Evolutionary conservation across 2,888 invertebrate genomes (phyloP), one percentile per base, ranked within the genome.

Genomic region (Drosophila differens): DNA sequence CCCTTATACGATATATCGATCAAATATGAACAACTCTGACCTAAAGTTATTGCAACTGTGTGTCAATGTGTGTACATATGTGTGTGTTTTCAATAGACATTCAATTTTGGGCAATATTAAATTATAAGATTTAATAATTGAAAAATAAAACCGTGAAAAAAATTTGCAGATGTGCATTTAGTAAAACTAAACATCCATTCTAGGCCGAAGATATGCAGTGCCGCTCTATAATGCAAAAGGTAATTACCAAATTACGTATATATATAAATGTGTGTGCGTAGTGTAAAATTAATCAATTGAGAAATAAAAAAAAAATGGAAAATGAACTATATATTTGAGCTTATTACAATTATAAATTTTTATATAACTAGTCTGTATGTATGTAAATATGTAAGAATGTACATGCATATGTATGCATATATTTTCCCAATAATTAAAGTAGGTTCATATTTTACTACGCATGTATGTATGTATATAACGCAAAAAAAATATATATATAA

Each of bases 61-160:
- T 41, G 19, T 58, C 22, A 70, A 41, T 65, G 53, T 61, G 49
- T 69, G 63, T 52, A 49, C 51, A 60, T 54, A 53, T 77, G 57
- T 58, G 53, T 70, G 77, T 77, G 71, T 71, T 77, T 78, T 81
- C 82, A 77, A 81, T 81, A 81, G 82, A 64, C 78, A 78, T 77
- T 77, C 39, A 61, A 62, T 67, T 77, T 78, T 78, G 71, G 78
- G 78, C 82, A 78, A 63, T 71, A 81, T 64, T 59, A 71, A 77
- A 54, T 71, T 68, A 64, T 58, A 33, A 78, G 77, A 72, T 81
- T 81, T n/a, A 67, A 58, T 61, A 60, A 54, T 57, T 25, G 12
- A 47, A 14, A 60, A 70, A 77, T 64, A 33, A 77, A 37, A 44
- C 39, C 44, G 66, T 78, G 63, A 62, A 81, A 78, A 81, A 76